Conservation (phyloP, 1,140 invertebrate genomes). For the Pantala flavescens region DNA sequence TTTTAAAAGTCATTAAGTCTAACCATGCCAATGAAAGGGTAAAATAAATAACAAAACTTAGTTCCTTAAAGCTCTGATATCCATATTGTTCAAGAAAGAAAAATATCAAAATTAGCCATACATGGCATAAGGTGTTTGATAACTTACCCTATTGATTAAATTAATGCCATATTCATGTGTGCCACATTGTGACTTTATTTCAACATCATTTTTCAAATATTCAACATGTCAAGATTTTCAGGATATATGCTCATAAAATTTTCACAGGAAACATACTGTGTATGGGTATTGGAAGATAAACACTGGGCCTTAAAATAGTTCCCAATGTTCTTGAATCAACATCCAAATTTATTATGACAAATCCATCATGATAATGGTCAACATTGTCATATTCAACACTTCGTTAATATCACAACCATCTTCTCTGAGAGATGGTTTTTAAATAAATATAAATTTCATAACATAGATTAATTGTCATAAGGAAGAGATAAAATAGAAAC, state of each 20-base stretch:
- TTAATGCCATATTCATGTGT: background rate
- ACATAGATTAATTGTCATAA: too few relatives aligned
- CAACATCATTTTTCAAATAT: conserved; percentile 8
- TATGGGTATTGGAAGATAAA: background rate
- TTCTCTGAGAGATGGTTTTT: background rate
- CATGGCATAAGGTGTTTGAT: too few relatives aligned
- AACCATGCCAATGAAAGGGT: too few relatives aligned
- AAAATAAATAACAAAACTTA: too few relatives aligned
- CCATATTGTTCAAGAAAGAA: too few relatives aligned
- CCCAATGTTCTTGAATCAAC: background rate
- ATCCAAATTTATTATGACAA: background rate
- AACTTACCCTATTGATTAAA: background rate
- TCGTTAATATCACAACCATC: background rate
- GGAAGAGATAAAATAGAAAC: too few relatives aligned
- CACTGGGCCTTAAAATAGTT: background rate
- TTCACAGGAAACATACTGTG: background rate
- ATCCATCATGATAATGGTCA: background rate
- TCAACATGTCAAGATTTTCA: conserved; percentile 7
- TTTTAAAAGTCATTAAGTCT: too few relatives aligned
- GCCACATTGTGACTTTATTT: conserved; percentile 6
- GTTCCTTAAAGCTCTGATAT: too few relatives aligned
- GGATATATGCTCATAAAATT: conserved; percentile 9
- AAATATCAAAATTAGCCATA: too few relatives aligned
- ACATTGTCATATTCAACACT: conserved; percentile 4
- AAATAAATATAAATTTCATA: background rate